Evolutionary conservation across 2,113 vertebrate species (phyloP).

Genomic region (Turdus rufiventris): DNA sequence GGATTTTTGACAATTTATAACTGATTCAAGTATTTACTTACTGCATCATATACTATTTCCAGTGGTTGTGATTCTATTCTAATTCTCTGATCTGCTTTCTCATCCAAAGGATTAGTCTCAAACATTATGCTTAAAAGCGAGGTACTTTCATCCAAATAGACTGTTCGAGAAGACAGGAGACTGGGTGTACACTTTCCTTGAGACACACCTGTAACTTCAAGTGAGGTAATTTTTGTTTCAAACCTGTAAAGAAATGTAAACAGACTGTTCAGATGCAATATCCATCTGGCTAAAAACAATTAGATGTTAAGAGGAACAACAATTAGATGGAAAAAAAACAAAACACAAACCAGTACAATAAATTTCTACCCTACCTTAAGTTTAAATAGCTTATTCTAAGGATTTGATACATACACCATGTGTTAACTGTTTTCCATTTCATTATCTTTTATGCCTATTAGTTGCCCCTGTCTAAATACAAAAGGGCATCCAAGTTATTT

Average conservation of each 20-base stretch:
- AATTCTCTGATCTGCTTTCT: conserved; percentile 84
- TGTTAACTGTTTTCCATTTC: neutral
- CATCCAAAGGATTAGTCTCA: conserved; percentile 93
- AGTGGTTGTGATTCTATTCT: conserved; percentile 88
- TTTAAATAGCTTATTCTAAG: neutral
- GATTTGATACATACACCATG: neutral
- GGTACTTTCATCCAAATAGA: conserved; percentile 66
- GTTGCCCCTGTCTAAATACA: neutral
- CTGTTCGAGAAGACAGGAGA: conserved; percentile 83
- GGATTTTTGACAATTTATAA: neutral
- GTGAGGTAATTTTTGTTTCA: conserved; percentile 82
- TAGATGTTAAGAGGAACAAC: neutral
- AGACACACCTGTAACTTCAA: conserved; percentile 85
- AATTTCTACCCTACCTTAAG: neutral
- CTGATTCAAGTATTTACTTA: conserved; percentile 70
- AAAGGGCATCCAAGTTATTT: neutral
- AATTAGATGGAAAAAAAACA: neutral
- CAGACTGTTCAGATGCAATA: neutral
- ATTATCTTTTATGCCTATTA: neutral
- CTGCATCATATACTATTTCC: conserved; percentile 95
- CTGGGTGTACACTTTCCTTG: conserved; percentile 72
- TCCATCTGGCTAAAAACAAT: neutral
- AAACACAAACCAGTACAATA: neutral
- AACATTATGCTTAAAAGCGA: conserved; percentile 87
- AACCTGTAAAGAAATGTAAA: conserved; percentile 71